Base-by-base conservation (phyloP, 2,797 vertebrate species). In the Telmatherina bonti region DNA sequence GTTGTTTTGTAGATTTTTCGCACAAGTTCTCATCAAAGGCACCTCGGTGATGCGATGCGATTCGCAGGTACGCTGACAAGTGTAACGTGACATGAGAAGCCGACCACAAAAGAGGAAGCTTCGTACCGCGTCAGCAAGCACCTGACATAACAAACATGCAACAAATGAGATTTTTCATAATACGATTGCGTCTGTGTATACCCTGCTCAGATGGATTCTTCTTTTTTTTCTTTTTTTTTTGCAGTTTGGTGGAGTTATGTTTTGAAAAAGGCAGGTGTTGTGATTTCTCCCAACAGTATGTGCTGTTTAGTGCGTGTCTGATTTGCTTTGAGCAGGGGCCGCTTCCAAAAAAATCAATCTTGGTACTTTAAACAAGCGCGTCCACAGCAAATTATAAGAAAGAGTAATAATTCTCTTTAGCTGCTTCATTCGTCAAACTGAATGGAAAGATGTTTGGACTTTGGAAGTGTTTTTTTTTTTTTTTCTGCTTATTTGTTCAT, bases 1-100 rank as follows among this genome's bases (percentile, higher is more conserved):
- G 76, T 82, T 90, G 84, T 91, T 93, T 91, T 83, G 87, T 88
- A 81, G 73, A 90, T 82, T 88, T 88, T 88, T 90, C 84, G 85
- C 88, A 88, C 82, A 85, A 76, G 74, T 88, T 73, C 55, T 78
- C 90, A 89, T 93, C 90, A 91, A 92, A 92, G 84, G 68, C 45
- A 16, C 70, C 30, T 82, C 29, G 67, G 83, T 65, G 33, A 82
- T 86, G 51, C 27, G 29, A 88, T 71, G 69, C 73, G 79, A 91
- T 67, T 63, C 71, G 61, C 84, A 89, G 85, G 81, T 86, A 85
- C 68, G 81, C 88, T 83, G 74, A 78, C 62, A 91, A 83, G 81
- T 87, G 85, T 69, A 74, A 70, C 51, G 63, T 58, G 67, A 79
- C 72, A 67, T 53, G 63, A 62, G 58, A 72, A 63, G 45, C 20